Base-by-base conservation (phyloP, 1,140 invertebrate genomes). In the Pogonomyrmex barbatus region DNA sequence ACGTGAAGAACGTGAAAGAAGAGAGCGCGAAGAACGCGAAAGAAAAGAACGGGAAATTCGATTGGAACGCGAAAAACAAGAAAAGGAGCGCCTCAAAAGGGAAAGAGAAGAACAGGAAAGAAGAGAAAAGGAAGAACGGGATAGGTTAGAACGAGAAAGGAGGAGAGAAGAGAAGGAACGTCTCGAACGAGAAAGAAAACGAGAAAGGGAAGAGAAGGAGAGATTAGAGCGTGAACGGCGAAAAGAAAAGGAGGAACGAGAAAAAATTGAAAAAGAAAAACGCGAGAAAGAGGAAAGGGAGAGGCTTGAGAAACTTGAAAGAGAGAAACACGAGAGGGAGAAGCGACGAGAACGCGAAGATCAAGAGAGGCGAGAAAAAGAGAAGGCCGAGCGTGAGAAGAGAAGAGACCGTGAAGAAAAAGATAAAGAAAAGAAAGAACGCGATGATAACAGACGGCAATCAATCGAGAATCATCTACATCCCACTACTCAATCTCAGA, bases 101-200 rank as follows among this genome's bases (percentile, higher is more conserved):
- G 94, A 95, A n/a, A 91, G 89, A 14, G 96, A 96, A 86, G 96
- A 94, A 2, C 94, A 93, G 87, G 95, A 94, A 87, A 93, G 90
- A 81, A 91, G 88, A 14, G 92, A 93, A 45, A 92, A 93, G 17
- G 93, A 94, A 47, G 92, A 93, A 84, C 88, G 91, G 0, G 92
- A 94, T n/a, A 88, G 92, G 12, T 5, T 91, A 33, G 92, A 93
- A 17, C 88, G 89, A 14, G 89, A 91, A 85, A 91, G 83, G 79
- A 91, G 58, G 86, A 91, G 89, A 36, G 93, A 91, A 2, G 93
- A 93, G 60, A 93, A 94, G 39, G 94, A 95, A 24, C 91, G 92
- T 9, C 76, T 92, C 0, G 94, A 94, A 4, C 90, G 89, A n/a
- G 93, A 94, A 47, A 90, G 89, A 17, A 90, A 91, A 17, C 79